Percentiles rank a stretch among this genome's conserved stretches.
Conservation (phyloP, 2,888 invertebrate species). For the Brachyopa scutellaris region DNA sequence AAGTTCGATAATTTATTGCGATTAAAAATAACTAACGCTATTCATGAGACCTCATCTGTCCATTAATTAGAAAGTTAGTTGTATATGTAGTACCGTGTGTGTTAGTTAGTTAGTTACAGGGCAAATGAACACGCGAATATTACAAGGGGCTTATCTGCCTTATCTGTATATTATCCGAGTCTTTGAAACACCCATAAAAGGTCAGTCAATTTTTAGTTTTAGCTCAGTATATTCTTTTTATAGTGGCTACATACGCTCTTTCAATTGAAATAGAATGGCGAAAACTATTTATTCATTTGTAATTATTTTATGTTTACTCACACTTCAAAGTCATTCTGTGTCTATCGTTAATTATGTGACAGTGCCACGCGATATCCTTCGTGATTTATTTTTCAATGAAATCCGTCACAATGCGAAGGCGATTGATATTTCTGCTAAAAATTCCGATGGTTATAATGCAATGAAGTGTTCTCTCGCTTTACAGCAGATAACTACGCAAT, state of each 20-base stretch:
- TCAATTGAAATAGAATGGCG: no score
- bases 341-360: constrained; percentile 43
- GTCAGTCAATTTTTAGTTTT: background rate
- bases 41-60: no score
- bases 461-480: constrained; percentile 25
- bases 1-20: no score
- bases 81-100: no score
- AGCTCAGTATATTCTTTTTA: constrained; percentile 1
- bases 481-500: constrained; percentile 4
- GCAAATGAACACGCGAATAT: background rate
- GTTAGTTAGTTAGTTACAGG: no score
- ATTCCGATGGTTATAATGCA: no score
- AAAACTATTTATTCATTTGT: no score
- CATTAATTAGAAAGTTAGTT: no score
- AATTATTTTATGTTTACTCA: no score
- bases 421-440: background rate
- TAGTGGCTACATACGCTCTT: background rate
- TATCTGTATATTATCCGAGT: background rate
- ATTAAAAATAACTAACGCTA: no score
- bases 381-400: constrained; percentile 34
- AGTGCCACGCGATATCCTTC: constrained; percentile 25
- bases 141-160: constrained; percentile 2
- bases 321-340: no score
- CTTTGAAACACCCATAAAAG: background rate
- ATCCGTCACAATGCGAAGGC: constrained; percentile 5